Percentiles rank a stretch among this genome's conserved stretches.
Conservation (phyloP, 2,113 vertebrate genomes). For the Erpornis zantholeuca region DNA sequence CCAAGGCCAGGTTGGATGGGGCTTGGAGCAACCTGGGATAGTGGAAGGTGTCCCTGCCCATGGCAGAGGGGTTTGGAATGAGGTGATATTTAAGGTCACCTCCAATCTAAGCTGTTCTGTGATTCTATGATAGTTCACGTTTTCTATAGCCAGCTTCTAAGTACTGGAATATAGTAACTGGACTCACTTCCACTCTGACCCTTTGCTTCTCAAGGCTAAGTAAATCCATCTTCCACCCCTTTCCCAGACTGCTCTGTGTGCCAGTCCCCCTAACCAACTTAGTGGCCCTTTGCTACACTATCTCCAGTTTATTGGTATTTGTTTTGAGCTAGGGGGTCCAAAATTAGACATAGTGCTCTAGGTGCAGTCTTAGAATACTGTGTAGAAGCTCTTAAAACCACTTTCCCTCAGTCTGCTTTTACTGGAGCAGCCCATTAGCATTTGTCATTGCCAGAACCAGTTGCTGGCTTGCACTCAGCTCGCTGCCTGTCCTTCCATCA, state of each 20-base stretch:
- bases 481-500: neutral
- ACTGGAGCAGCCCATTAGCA: neutral
- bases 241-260: neutral
- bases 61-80: neutral
- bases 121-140: neutral
- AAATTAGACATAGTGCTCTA: neutral
- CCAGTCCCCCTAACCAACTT: neutral
- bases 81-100: neutral
- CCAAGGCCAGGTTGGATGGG: neutral
- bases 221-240: neutral
- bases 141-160: neutral
- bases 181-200: neutral
- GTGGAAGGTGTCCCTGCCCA: neutral
- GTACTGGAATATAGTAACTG: neutral
- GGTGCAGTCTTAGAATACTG: neutral
- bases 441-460: neutral
- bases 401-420: neutral
- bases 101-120: neutral
- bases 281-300: rapidly evolving
- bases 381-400: neutral
- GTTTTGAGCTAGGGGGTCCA: neutral
- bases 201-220: neutral
- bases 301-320: neutral
- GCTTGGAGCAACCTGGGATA: rapidly evolving
- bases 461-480: neutral